Conservation (phyloP, 2,797 vertebrate species). For the Pterois miles region DNA sequence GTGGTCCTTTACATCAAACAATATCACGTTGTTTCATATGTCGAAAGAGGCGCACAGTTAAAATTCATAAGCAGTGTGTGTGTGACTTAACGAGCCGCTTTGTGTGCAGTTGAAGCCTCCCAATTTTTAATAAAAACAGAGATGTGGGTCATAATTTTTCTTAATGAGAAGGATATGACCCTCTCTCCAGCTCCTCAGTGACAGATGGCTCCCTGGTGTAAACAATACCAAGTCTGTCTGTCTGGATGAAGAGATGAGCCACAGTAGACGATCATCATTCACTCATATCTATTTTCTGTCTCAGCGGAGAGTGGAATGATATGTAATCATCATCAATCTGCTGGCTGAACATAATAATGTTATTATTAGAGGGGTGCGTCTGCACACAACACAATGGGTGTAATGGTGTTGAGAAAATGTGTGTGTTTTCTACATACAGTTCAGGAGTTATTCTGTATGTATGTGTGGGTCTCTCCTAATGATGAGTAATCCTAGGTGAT, state of each 20-base stretch:
- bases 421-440: conserved; percentile 1
- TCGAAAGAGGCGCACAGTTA: background rate
- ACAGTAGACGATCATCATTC: conserved; percentile 49
- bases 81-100: background rate
- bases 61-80: background rate
- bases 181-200: conserved; percentile 11
- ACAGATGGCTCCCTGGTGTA: conserved; percentile 48
- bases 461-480: conserved; percentile 46
- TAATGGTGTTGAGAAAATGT: background rate
- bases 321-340: conserved; percentile 73
- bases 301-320: conserved; percentile 57
- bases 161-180: conserved; percentile 46
- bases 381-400: conserved; percentile 21
- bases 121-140: conserved; percentile 34
- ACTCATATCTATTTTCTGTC: conserved; percentile 67
- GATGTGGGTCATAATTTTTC: conserved; percentile 36
- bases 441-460: conserved; percentile 16
- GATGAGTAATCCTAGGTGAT: conserved; percentile 67
- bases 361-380: conserved; percentile 62
- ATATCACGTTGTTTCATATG: background rate
- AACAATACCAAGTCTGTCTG: conserved; percentile 32
- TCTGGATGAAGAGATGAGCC: conserved; percentile 52
- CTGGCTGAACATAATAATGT: conserved; percentile 62
- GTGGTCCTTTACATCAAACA: background rate
- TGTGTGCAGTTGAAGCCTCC: background rate